Base-by-base conservation (phyloP, 2,113 vertebrate genomes). In the Poeciliopsis occidentalis region DNA sequence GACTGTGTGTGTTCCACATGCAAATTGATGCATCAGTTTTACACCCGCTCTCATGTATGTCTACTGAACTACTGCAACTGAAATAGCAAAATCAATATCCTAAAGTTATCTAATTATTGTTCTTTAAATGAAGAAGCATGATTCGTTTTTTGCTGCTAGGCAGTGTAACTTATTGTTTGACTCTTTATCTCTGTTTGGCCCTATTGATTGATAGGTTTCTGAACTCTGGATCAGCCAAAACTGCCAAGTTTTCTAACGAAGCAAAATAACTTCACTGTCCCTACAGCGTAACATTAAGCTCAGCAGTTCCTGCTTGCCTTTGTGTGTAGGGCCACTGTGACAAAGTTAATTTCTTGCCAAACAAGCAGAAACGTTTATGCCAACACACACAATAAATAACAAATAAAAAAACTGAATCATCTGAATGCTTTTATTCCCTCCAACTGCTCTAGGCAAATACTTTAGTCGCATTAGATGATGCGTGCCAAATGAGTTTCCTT, bases 311-410 rank as follows among this genome's bases (percentile, higher is more conserved):
- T 88, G 82, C 76, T 69, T 69, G 68, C 83, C 85, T 88, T 88
- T 87, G 85, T 93, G 85, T 82, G 29, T n/a, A 10, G 78, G 85
- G 80, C 85, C 81, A 61, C 78, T 80, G 77, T 83, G 82, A 90
- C 89, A 86, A 88, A 90, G 85, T 93, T 91, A 75, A 92, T 93
- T 93, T 93, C 88, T 87, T 90, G 75, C 80, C 75, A 92, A 84
- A 87, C 86, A 92, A 86, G 85, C 90, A 86, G 67, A 88, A 88
- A 90, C 67, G 88, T 75, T 75, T 71, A 69, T 82, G 67, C 62
- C 29, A 74, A 84, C 71, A 89, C 63, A 69, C 67, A 75, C 81
- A 85, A 88, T 79, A 87, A 90, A 92, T 83, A 88, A 82, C 69
- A 88, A 77, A 0, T 1, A 30, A 71, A 66, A 79, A 10, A 12